A percentile compares a stretch with the other conserved stretches of the same genome.
phyloP scores from a whole-genome alignment of 1,140 invertebrate genomes.

The Mamestra configurata region DNA sequence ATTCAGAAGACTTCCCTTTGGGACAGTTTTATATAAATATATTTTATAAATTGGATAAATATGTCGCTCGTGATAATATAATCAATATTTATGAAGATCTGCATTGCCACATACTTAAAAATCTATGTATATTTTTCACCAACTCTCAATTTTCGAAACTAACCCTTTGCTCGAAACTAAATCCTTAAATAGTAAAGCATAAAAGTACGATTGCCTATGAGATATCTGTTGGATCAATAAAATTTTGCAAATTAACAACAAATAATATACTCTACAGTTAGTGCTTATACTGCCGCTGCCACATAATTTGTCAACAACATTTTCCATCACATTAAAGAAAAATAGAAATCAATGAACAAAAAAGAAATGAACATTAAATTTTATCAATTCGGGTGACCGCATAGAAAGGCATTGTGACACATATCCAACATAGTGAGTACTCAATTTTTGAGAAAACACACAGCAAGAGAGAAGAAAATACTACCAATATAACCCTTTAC shows the following conservation, averaged over 20 bases:
- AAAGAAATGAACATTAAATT: conserved; percentile 67
- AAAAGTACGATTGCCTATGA: conserved; percentile 81
- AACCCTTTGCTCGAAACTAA: conserved; percentile 82
- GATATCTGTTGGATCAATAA: conserved; percentile 85
- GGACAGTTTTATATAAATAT: conserved; percentile 82
- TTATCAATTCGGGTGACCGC: conserved; percentile 82
- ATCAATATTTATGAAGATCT: conserved; percentile 86
- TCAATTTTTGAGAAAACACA: conserved; percentile 82
- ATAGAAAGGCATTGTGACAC: conserved; percentile 85
- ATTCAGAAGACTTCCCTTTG: conserved; percentile 93
- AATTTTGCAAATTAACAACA: conserved; percentile 86
- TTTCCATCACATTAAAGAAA: conserved; percentile 83
- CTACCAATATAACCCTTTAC: conserved; percentile 87
- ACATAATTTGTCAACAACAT: conserved; percentile 86
- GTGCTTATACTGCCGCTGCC: conserved; percentile 82
- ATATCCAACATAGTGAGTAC: conserved; percentile 88
- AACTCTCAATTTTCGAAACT: conserved; percentile 80
- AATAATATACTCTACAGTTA: conserved; percentile 80
- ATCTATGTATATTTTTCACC: conserved; percentile 87
- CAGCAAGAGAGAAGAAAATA: conserved; percentile 76
- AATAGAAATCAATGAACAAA: conserved; percentile 68
- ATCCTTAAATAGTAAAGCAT: conserved; percentile 80
- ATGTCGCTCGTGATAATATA: conserved; percentile 78
- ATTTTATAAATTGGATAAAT: conserved; percentile 71
- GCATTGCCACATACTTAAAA: conserved; percentile 88